These are phyloP conservation scores for Diplazon laetatorius DNA, from an alignment of 2,888 invertebrate species.

Conservation along the genomic window DNA sequence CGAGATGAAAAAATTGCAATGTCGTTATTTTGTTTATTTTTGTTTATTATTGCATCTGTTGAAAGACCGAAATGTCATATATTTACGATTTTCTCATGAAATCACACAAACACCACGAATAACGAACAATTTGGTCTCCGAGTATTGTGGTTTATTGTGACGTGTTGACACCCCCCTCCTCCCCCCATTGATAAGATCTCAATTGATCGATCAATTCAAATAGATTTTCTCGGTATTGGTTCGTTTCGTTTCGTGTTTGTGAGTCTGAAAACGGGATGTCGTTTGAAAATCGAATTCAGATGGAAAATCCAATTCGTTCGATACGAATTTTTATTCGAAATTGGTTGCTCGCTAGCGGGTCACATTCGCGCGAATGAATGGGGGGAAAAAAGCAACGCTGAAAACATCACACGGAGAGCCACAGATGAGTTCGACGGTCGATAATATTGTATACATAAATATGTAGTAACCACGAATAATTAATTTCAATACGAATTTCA, in stretches of 20 bases:
- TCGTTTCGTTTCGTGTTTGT: neutral
- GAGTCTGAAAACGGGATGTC: slow-evolving; percentile 18
- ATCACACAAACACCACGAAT: slow-evolving; percentile 15
- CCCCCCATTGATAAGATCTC: slow-evolving; percentile 59
- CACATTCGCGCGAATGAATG: slow-evolving; percentile 35
- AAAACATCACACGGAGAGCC: neutral
- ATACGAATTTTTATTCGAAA: slow-evolving; percentile 39
- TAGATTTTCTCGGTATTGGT: slow-evolving; percentile 54
- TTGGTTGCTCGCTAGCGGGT: slow-evolving; percentile 34
- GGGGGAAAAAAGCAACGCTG: slow-evolving; percentile 23
- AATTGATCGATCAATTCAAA: slow-evolving; percentile 56
- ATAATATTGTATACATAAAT: neutral
- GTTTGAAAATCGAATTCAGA: slow-evolving; percentile 52
- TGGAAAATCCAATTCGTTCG: slow-evolving; percentile 53
- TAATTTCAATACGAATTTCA: neutral
- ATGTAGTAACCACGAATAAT: neutral
- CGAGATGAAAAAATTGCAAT: too few species aligned
- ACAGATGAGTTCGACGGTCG: slow-evolving; percentile 41
- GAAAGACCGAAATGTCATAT: neutral
- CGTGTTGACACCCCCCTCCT: slow-evolving; percentile 52
- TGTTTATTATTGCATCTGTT: neutral
- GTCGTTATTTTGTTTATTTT: too few species aligned
- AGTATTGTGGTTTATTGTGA: slow-evolving; percentile 56
- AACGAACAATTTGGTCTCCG: slow-evolving; percentile 19
- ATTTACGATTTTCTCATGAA: neutral